Conservation (phyloP, 2,888 invertebrate genomes). For the Idaea biselata region DNA sequence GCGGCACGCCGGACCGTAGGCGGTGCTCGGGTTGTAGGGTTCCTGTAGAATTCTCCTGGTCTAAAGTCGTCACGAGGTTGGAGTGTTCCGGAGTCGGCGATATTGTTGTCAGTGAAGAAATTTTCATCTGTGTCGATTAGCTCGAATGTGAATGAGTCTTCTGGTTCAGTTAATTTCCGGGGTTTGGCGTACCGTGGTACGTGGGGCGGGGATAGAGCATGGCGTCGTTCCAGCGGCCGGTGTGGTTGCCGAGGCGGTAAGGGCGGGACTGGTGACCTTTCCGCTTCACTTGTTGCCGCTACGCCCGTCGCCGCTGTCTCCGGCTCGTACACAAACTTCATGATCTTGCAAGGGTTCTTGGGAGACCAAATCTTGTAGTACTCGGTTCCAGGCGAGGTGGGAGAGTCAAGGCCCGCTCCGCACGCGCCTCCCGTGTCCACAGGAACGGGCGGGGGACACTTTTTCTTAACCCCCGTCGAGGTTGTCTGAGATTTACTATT, state of each 20-base stretch:
- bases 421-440: conserved; percentile 67
- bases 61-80: conserved; percentile 70
- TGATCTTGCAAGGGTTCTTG: conserved; percentile 80
- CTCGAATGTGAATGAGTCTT: conserved; percentile 91
- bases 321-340: conserved; percentile 78
- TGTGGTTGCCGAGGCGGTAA: conserved; percentile 87
- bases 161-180: conserved; percentile 82
- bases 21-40: conserved; percentile 47
- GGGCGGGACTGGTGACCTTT: conserved; percentile 86
- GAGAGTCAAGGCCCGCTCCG: conserved; percentile 76
- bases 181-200: conserved; percentile 85
- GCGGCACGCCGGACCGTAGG: conserved; percentile 63
- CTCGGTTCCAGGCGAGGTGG: conserved; percentile 81
- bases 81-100: conserved; percentile 65
- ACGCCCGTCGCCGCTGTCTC: conserved; percentile 72
- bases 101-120: conserved; percentile 74
- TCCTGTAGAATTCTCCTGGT: conserved; percentile 74
- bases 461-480: conserved; percentile 77
- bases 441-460: conserved; percentile 79
- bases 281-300: conserved; percentile 77
- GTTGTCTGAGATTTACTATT: conserved; percentile 73
- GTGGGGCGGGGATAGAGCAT: conserved; percentile 84
- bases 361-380: conserved; percentile 87
- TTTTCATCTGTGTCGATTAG: conserved; percentile 91
- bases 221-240: conserved; percentile 89